phyloP scores from a whole-genome alignment of 2,797 vertebrate genomes.

The Hoplostethus atlanticus region DNA sequence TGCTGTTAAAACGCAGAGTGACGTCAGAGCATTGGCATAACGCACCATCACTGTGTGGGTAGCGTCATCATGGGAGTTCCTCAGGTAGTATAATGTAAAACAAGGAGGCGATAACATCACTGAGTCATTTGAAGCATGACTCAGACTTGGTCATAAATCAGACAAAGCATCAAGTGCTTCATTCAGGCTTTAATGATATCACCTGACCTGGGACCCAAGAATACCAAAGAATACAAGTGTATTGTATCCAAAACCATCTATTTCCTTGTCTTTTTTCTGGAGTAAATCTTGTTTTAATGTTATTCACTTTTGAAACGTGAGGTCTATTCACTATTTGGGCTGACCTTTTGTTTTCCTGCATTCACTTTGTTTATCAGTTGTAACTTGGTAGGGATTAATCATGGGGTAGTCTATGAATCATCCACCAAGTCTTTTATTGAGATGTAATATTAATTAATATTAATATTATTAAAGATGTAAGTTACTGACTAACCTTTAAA shows the following conservation, averaged over 20 bases:
- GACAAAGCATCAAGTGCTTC: not conserved
- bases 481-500: not conserved
- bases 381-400: not conserved
- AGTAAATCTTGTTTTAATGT: too few species aligned
- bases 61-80: constrained; percentile 32
- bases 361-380: not conserved
- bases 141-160: not conserved
- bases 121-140: constrained; percentile 29
- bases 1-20: too few species aligned
- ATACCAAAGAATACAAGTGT: not conserved
- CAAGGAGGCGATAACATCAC: constrained; percentile 5
- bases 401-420: not conserved
- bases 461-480: too few species aligned
- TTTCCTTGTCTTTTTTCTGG: too few species aligned
- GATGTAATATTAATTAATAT: too few species aligned
- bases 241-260: not conserved
- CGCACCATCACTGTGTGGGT: not conserved
- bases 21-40: not conserved
- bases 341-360: not conserved
- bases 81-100: constrained; percentile 15
- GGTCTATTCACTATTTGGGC: too few species aligned
- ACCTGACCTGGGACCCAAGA: not conserved
- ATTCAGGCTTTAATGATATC: not conserved
- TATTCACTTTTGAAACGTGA: too few species aligned
- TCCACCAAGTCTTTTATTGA: too few species aligned